phyloP scores from a whole-genome alignment of 2,113 vertebrate species.

The Ahaetulla prasina region DNA sequence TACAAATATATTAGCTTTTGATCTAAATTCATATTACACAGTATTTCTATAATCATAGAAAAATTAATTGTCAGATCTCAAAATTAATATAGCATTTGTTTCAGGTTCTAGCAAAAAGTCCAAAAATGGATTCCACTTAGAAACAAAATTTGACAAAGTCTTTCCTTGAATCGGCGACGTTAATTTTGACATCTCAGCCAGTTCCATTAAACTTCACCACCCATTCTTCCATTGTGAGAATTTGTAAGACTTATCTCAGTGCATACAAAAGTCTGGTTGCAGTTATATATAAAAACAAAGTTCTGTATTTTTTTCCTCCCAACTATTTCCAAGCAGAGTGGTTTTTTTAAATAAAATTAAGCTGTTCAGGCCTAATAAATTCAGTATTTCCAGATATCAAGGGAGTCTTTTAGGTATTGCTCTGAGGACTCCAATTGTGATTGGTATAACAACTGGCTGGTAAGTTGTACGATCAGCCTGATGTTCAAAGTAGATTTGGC shows the following conservation, averaged over 20 bases:
- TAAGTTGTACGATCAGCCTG: too few species aligned
- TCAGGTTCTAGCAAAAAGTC: too few species aligned
- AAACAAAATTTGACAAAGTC: too few species aligned
- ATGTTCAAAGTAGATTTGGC: neutral
- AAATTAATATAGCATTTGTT: too few species aligned
- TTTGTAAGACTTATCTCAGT: too few species aligned
- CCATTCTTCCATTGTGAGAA: too few species aligned
- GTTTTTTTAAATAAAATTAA: neutral
- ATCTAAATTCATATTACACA: neutral
- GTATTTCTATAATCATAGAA: neutral
- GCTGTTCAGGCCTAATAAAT: neutral
- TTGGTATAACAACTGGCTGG: neutral
- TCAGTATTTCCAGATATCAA: neutral
- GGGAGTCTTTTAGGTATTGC: neutral
- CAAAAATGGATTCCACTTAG: too few species aligned
- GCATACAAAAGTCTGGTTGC: too few species aligned
- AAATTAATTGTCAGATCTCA: too few species aligned
- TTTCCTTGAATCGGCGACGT: too few species aligned
- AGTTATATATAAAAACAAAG: neutral
- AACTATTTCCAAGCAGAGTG: neutral
- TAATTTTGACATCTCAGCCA: too few species aligned
- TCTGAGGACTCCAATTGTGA: neutral
- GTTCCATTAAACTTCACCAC: too few species aligned
- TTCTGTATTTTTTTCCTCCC: neutral
- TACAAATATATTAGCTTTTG: neutral